A percentile compares a stretch with the other conserved stretches of the same genome.
Conservation (phyloP, 2,797 vertebrate genomes). For the Periparus ater region DNA sequence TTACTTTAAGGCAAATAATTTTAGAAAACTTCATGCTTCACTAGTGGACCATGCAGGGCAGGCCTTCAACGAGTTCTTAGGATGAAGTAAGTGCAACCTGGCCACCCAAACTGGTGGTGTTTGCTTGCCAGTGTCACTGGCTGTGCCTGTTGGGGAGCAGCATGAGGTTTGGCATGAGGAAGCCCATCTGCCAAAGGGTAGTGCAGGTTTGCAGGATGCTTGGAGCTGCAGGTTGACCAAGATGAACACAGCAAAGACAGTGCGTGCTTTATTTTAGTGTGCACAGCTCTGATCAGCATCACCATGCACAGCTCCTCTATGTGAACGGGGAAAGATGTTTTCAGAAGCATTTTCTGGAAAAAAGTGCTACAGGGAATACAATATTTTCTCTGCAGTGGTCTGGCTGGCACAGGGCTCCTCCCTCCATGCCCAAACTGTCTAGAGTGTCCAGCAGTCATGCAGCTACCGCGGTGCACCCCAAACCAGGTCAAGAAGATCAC, state of each 20-base stretch:
- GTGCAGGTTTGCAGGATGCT: not conserved
- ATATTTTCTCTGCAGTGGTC: not conserved
- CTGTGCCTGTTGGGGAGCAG: not conserved
- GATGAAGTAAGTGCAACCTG: not conserved
- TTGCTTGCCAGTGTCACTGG: accelerated
- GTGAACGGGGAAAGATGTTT: not conserved
- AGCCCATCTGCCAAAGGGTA: not conserved
- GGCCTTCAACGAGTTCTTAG: not conserved
- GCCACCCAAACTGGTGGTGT: accelerated
- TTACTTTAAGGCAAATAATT: not conserved
- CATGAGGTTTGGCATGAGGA: accelerated
- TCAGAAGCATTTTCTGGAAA: not conserved
- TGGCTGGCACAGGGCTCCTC: not conserved
- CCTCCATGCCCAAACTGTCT: not conserved
- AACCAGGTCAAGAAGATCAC: not conserved
- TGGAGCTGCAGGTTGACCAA: not conserved
- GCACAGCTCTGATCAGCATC: not conserved
- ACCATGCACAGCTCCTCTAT: not conserved
- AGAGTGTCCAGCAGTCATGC: not conserved
- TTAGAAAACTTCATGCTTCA: not conserved
- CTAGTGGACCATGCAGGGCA: not conserved
- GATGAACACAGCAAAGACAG: not conserved
- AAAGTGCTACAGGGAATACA: not conserved
- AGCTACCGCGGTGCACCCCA: not conserved
- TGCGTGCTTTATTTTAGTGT: accelerated